Evolutionary conservation across 2,113 vertebrate species (phyloP), one percentile per base, ranked within the genome.

Genomic region (Triplophysa dalaica): DNA sequence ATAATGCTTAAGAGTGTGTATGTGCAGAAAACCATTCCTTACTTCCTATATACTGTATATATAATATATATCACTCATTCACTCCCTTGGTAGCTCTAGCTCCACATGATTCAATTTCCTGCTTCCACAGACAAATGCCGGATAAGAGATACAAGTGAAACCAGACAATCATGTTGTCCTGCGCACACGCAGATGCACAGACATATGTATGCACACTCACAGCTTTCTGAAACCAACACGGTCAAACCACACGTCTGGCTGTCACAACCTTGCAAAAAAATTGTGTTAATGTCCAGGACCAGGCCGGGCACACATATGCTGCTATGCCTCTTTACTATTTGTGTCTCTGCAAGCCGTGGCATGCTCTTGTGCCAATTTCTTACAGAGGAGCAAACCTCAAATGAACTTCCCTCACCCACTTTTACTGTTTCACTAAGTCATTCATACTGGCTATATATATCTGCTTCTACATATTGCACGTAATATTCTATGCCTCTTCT

Each of bases 251-350:
- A 60, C 13, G 12, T 60, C 70, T 73, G 21, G 29, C 52, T 73
- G 70, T 60, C 70, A 73, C 70, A 73, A 72, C 70, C 70, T 52
- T 58, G 52, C n/a, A 58, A 73, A 60, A 43, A 58, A 38, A 29
- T 56, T 41, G 69, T 58, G 70, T 73, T 73, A 60, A 43, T 60
- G 33, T 29, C 14, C 19, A 58, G 33, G 60, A 60, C 60, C 33
- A 41, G 54, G n/a, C 33, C 54, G 58, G 33, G 38, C 8, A n/a
- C 12, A 6, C 54, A 74, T 74, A 61, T 61, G 54, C n/a, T 16
- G 54, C 8, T 7, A 21, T 58, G n/a, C 19, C 7, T 8, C 2
- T 24, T 24, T 24, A 24, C 24, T 21, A 19, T 58, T 19, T 58
- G 54, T 19, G 8, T 43, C 12, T 73, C 29, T 17, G 12, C 29